Conservation (phyloP, 2,113 vertebrate genomes). For the Hemiscyllium ocellatum region DNA sequence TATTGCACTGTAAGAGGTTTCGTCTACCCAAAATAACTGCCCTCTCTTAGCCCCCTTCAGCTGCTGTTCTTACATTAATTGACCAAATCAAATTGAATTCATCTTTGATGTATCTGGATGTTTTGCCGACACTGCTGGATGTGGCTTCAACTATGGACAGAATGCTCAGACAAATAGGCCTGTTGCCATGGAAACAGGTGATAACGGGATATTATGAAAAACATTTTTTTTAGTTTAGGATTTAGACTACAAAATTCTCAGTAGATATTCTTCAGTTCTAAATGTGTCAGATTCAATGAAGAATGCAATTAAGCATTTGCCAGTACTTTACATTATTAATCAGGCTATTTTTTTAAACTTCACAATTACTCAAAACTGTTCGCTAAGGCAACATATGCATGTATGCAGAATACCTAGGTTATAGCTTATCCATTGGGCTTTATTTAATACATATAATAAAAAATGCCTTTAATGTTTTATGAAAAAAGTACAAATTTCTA, state of each 20-base stretch:
- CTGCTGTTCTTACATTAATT: conserved; percentile 88
- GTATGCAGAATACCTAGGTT: neutral
- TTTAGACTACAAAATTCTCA: conserved; percentile 74
- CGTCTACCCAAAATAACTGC: conserved; percentile 81
- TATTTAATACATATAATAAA: neutral
- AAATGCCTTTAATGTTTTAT: neutral
- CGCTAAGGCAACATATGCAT: neutral
- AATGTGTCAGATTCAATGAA: conserved; percentile 77
- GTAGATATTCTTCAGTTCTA: conserved; percentile 67
- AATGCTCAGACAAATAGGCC: conserved; percentile 86
- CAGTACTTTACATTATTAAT: conserved; percentile 82
- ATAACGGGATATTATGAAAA: conserved; percentile 85
- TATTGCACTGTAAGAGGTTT: conserved; percentile 72
- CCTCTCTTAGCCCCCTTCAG: conserved; percentile 90
- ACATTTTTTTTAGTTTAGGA: conserved; percentile 82
- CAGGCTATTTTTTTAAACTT: conserved; percentile 64
- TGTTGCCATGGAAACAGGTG: conserved; percentile 87
- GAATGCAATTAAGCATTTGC: conserved; percentile 75
- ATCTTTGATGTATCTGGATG: conserved; percentile 77
- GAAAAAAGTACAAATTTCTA: neutral
- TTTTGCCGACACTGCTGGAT: conserved; percentile 71
- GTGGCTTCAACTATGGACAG: conserved; percentile 71
- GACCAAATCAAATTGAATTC: conserved; percentile 90
- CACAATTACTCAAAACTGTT: conserved; percentile 20
- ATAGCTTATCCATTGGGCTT: neutral